Conservation (phyloP, 1,140 invertebrate species). For the Paramacrobiotus metropolitanus region DNA sequence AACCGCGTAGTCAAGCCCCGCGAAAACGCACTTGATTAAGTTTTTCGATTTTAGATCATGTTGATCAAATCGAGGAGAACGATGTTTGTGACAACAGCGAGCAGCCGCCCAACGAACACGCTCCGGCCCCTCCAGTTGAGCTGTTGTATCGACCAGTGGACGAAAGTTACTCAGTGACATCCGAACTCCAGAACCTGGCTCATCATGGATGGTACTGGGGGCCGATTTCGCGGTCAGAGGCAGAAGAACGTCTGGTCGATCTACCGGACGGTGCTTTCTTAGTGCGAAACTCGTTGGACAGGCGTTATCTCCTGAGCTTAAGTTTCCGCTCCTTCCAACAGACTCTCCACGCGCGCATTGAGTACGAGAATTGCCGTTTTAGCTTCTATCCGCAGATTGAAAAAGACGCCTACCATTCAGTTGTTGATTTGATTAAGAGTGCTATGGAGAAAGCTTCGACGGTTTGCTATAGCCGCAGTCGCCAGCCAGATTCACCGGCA, state of each 20-base stretch:
- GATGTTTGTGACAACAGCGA: too few relatives aligned
- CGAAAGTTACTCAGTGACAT: conserved; percentile 17
- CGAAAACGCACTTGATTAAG: too few relatives aligned
- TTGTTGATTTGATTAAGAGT: conserved; percentile 42
- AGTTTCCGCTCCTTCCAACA: conserved; percentile 48
- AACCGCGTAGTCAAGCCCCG: too few relatives aligned
- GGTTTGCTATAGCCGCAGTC: conserved; percentile 44
- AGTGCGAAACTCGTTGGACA: conserved; percentile 45
- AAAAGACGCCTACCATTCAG: conserved; percentile 31
- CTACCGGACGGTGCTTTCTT: conserved; percentile 52
- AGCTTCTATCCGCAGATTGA: conserved; percentile 29
- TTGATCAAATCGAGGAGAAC: too few relatives aligned
- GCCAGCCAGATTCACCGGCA: conserved; percentile 36
- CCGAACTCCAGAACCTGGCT: conserved; percentile 31
- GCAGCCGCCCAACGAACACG: neutral
- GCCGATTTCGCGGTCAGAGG: conserved; percentile 33
- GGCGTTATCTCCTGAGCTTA: conserved; percentile 38
- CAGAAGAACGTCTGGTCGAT: conserved; percentile 35
- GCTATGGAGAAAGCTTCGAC: conserved; percentile 41
- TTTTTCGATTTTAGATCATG: too few relatives aligned
- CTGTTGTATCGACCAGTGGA: neutral
- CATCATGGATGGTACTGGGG: conserved; percentile 43
- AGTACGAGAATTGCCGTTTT: conserved; percentile 39
- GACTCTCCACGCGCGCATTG: conserved; percentile 42
- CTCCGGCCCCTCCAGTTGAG: neutral